Base-by-base conservation (phyloP, 2,888 invertebrate genomes). In the Lagria hirta region DNA sequence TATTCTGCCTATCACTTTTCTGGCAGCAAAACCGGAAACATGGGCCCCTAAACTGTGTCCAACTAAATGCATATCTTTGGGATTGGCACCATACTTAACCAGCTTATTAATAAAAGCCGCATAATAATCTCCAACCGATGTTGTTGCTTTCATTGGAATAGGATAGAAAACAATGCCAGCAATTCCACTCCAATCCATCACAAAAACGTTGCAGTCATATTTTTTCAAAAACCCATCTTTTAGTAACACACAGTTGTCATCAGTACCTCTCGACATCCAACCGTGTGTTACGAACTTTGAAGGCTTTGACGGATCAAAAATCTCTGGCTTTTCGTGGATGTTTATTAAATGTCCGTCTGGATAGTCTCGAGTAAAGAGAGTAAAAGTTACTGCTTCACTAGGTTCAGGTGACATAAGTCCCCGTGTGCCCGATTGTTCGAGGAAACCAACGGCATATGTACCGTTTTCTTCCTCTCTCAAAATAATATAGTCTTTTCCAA, bases 41-140 rank as follows among this genome's bases (percentile, higher is more conserved):
- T 79, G 79, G 0, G 79, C 80, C 1, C 81, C 81, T 1, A 81
- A 63, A 51, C 80, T 80, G 57, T 80, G 80, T 0, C 81, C 81
- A 33, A 81, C 72, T 23, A 77, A 61, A 61, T 81, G 81, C 6
- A 79, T 62, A 23, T 74, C 65, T 6, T 52, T 50, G 0, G 74
- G 66, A 45, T 70, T 54, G 12, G 65, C 60, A 0, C 70, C 69
- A 17, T 43, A 35, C 43, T 60, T 54, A 3, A 70, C 48, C 2
- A 79, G 49, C 11, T 68, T 52, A 6, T 69, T 57, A 14, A 79
- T 48, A 48, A 80, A 66, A 46, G 72, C 69, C 0, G 75, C 75
- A 2, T 75, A 59, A 52, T 77, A 76, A 24, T 72, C 59, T 1
- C 78, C 80, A 0, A 79, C 76, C 36, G 75, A 71, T 2, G 69